Percentiles rank a stretch among this genome's conserved stretches.
phyloP scores from a whole-genome alignment of 2,888 invertebrate genomes.

The Gastrophysa polygoni region DNA sequence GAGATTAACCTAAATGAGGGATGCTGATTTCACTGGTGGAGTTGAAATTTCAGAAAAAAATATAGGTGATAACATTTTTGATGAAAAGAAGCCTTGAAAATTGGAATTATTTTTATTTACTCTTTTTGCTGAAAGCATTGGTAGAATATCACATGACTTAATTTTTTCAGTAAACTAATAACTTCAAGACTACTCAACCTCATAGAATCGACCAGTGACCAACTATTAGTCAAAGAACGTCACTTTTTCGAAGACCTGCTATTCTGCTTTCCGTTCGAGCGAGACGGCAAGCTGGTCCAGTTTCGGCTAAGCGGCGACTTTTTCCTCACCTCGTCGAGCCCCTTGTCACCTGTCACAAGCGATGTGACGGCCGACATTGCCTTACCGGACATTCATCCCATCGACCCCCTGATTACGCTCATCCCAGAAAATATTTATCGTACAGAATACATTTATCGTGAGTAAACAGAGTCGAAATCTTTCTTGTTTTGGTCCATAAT shows the following conservation, averaged over 20 bases:
- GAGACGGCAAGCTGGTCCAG: slow-evolving; percentile 66
- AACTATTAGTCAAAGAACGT: slow-evolving; percentile 62
- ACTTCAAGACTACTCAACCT: slow-evolving; percentile 70
- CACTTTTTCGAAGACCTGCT: slow-evolving; percentile 66
- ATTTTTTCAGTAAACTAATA: slow-evolving; percentile 66
- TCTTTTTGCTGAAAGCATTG: too few species aligned
- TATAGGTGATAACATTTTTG: too few species aligned
- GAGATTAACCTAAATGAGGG: too few species aligned
- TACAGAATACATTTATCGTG: slow-evolving; percentile 71
- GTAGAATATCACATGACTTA: too few species aligned
- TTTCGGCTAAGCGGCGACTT: slow-evolving; percentile 71
- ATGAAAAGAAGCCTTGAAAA: too few species aligned
- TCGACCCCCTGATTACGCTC: slow-evolving; percentile 74
- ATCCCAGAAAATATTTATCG: slow-evolving; percentile 69
- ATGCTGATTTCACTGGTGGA: too few species aligned
- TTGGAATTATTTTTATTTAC: too few species aligned
- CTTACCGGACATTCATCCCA: slow-evolving; percentile 76
- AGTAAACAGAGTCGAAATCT: slow-evolving; percentile 57
- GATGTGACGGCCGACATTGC: slow-evolving; percentile 61
- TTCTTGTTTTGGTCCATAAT: neutral
- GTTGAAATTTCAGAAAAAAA: too few species aligned
- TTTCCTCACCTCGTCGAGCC: slow-evolving; percentile 68
- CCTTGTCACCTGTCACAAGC: slow-evolving; percentile 62
- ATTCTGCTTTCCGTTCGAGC: slow-evolving; percentile 65
- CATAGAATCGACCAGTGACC: slow-evolving; percentile 68